These are phyloP conservation scores for Blomia tropicalis DNA, from an alignment of 2,888 invertebrate species.

Conservation along the genomic window DNA sequence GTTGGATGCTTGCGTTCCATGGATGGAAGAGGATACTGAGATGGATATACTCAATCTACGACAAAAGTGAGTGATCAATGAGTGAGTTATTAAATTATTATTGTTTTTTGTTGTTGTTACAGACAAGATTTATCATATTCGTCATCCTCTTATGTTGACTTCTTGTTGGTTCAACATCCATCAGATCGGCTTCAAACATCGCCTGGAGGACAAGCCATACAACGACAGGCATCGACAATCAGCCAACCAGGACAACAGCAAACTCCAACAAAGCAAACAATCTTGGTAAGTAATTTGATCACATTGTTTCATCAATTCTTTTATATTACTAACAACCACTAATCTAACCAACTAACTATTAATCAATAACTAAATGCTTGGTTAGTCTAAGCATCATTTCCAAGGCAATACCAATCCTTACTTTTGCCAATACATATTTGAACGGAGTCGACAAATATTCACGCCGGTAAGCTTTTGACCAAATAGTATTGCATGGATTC, in stretches of 20 bases:
- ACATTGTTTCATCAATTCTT: too few relatives aligned
- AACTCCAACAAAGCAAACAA: constrained; percentile 32
- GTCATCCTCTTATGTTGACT: constrained; percentile 54
- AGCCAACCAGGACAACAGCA: constrained; percentile 32
- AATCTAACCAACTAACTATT: background rate
- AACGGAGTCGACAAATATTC: constrained; percentile 88
- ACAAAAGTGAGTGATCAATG: constrained; percentile 31
- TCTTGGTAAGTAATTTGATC: constrained; percentile 37
- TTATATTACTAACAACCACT: too few relatives aligned
- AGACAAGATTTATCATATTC: constrained; percentile 17
- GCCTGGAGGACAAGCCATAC: constrained; percentile 31
- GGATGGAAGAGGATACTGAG: constrained; percentile 94
- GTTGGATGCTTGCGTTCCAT: constrained; percentile 62
- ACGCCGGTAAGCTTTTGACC: constrained; percentile 59
- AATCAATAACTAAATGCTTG: too few relatives aligned
- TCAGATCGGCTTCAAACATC: constrained; percentile 39
- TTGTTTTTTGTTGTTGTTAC: constrained; percentile 38
- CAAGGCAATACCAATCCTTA: constrained; percentile 86
- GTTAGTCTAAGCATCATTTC: constrained; percentile 51
- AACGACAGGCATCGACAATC: constrained; percentile 30
- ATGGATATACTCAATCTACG: constrained; percentile 59
- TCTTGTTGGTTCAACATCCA: constrained; percentile 70
- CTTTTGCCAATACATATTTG: constrained; percentile 88
- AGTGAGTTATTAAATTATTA: background rate
- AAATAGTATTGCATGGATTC: constrained; percentile 10